These are phyloP conservation scores for Ernsta delagoae DNA, from an alignment of 2,888 invertebrate genomes.

Conservation along the genomic window DNA sequence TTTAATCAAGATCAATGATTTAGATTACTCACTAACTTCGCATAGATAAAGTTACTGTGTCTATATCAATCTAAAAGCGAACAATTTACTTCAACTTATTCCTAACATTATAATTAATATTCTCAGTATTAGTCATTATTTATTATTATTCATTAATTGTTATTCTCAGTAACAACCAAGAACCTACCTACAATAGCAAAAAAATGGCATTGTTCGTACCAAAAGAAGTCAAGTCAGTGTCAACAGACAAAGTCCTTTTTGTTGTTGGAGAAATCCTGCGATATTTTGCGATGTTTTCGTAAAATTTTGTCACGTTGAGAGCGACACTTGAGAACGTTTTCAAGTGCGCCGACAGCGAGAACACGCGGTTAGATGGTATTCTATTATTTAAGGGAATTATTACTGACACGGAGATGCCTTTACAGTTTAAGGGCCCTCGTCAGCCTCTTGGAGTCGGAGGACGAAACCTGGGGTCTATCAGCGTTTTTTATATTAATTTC, in stretches of 20 bases:
- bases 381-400: slow-evolving; percentile 45
- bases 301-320: slow-evolving; percentile 29
- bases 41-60: no score
- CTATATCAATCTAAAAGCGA: no score
- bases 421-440: slow-evolving; percentile 44
- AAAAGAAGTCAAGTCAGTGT: neutral
- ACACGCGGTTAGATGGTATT: slow-evolving; percentile 37
- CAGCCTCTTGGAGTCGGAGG: slow-evolving; percentile 38
- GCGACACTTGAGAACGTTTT: neutral
- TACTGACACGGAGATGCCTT: slow-evolving; percentile 49
- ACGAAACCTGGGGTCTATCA: slow-evolving; percentile 40
- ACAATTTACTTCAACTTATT: no score
- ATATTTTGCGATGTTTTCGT: slow-evolving; percentile 20
- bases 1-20: no score
- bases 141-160: no score
- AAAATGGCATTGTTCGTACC: neutral
- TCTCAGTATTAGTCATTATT: no score
- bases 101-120: no score
- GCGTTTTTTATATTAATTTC: slow-evolving; percentile 38
- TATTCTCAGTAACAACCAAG: no score
- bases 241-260: slow-evolving; percentile 5
- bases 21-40: no score
- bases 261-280: neutral
- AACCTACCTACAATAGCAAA: neutral
- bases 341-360: slow-evolving; percentile 4